A percentile compares a stretch with the other conserved stretches of the same genome.
Conservation (phyloP, 2,797 vertebrate genomes). For the Cheracebus regulus region DNA sequence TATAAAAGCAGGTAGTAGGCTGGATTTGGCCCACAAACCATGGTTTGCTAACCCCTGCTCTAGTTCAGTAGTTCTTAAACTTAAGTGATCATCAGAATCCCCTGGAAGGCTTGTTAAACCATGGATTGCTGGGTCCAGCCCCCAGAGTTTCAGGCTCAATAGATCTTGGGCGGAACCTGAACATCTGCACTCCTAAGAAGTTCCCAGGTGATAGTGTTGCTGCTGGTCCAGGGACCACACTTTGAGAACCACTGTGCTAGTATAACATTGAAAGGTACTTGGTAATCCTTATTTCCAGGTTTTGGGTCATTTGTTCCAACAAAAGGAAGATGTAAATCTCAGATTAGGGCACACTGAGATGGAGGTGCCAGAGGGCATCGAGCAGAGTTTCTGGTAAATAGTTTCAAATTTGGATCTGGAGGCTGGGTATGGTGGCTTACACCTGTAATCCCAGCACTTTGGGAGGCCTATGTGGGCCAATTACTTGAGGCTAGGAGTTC, state of each 20-base stretch:
- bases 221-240: background rate
- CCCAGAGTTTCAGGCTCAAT: background rate
- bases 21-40: background rate
- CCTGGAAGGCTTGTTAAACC: background rate
- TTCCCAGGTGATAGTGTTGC: background rate
- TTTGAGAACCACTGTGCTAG: background rate
- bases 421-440: too few relatives aligned
- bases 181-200: background rate
- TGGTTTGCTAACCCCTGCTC: background rate
- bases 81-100: background rate
- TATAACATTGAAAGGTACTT: background rate
- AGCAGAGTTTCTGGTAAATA: background rate
- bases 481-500: too few relatives aligned
- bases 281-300: background rate
- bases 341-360: background rate
- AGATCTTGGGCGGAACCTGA: background rate
- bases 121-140: background rate
- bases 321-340: background rate
- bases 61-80: background rate
- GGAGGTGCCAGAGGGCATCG: background rate
- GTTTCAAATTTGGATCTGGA: background rate
- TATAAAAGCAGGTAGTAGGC: background rate
- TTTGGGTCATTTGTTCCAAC: background rate
- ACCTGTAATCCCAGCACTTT: too few relatives aligned
- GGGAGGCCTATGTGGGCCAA: too few relatives aligned